Evolutionary conservation across 1,140 invertebrate species (phyloP), one percentile per base, ranked within the genome.

Genomic region (Phenacoccus solenopsis): DNA sequence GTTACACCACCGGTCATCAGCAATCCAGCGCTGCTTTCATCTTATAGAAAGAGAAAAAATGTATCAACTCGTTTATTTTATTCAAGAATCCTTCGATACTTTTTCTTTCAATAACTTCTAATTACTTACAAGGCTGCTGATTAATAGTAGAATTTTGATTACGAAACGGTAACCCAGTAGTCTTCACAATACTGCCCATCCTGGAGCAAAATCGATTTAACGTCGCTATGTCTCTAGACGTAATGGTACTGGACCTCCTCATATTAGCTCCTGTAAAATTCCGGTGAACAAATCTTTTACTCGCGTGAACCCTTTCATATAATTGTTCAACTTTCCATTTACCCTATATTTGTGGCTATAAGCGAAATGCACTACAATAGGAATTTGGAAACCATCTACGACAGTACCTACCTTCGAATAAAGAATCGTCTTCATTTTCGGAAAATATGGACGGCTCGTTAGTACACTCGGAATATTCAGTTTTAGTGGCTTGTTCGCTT

Each of bases 101-200:
- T n/a, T n/a, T n/a, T n/a, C n/a, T n/a, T n/a, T n/a, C 16, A 5
- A n/a, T 49, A 7, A 5, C 5, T 32, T 32, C 13, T 5, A 32
- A 12, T 16, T 49, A 75, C 73, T 73, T 72, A 77, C 76, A 76
- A 35, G 72, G 69, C 56, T 75, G 75, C 49, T 75, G 74, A 30
- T 75, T 76, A 24, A 75, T 49, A 2, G 73, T 22, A 16, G 73
- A 27, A 1, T 61, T 67, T 21, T 74, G 73, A 59, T 69, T 74
- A 28, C 76, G 74, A 27, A 76, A 74, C 70, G 78, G 72, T 21
- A 78, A 75, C 1, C 79, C 78, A 1, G 83, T 81, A 70, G 81
- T 82, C 56, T 82, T 79, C 3, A 88, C 85, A 75, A 88, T 87
- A 76, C 82, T 87, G 21, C 85, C 84, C 68, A 86, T 78, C 67